These are phyloP conservation scores for Abramis brama DNA, from an alignment of 2,113 vertebrate species.

Conservation along the genomic window DNA sequence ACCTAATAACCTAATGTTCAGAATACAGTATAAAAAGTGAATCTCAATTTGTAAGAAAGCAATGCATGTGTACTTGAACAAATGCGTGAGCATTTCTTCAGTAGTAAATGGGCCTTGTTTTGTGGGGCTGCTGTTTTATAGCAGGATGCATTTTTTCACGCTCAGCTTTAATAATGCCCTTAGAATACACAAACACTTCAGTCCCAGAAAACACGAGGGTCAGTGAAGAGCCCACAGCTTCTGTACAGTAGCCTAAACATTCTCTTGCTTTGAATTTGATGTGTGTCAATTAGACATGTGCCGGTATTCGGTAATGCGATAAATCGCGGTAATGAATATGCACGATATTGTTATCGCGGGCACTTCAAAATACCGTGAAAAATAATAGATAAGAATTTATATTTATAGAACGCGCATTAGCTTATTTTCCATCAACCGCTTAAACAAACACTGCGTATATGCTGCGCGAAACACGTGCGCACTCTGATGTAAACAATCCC, in stretches of 20 bases:
- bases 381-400: too few relatives aligned
- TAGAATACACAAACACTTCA: neutral
- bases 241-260: neutral
- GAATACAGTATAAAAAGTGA: neutral
- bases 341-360: too few relatives aligned
- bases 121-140: slow-evolving; percentile 22
- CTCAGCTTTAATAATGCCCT: neutral
- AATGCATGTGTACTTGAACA: neutral
- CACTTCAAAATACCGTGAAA: too few relatives aligned
- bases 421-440: too few relatives aligned
- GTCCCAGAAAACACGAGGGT: neutral
- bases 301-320: too few relatives aligned
- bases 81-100: neutral
- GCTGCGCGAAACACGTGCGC: too few relatives aligned
- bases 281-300: too few relatives aligned
- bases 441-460: too few relatives aligned
- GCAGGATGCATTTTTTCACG: slow-evolving; percentile 17
- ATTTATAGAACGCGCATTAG: too few relatives aligned
- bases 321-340: too few relatives aligned
- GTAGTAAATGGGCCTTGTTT: slow-evolving; percentile 20
- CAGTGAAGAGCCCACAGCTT: neutral
- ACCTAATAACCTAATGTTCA: neutral
- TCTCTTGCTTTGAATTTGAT: slow-evolving; percentile 9
- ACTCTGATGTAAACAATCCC: too few relatives aligned
- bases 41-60: neutral